Evolutionary conservation across 2,797 vertebrate genomes (phyloP), one percentile per base, ranked within the genome.

Genomic region (Diglossa cyanea): DNA sequence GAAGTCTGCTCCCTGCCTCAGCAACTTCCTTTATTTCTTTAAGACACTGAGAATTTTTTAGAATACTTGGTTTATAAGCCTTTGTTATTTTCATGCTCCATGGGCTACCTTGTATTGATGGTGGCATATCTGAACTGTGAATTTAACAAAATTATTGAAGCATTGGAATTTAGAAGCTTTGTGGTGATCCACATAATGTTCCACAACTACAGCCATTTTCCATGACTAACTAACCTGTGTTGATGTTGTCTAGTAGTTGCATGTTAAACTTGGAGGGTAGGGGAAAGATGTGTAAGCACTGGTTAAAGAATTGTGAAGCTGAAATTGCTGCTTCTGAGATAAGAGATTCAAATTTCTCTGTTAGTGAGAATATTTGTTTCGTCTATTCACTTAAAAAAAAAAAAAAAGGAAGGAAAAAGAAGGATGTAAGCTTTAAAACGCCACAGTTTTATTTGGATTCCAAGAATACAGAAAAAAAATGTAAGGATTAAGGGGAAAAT

Each of bases 401-500:
- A 31, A 31, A 31, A 28, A 14, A 71, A 57, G 35, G 10, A 86
- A 77, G 21, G 20, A 54, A 54, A 77, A 92, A 77, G 19, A 63
- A 17, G 21, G 30, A 88, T 39, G 25, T 45, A 77, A 65, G 44
- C 17, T 88, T 90, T 88, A 89, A 88, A 90, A 74, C 25, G 72
- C 62, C 20, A 1, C 17, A 68, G n/a, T 61, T 93, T 80, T 91
- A 45, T 88, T 93, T 93, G n/a, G 53, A 31, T 91, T 95, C 37
- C 65, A 90, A 40, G 72, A 90, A 85, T 63, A 54, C 16, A 72
- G 82, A 81, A 79, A 81, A 63, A 13, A 94, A 95, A 92, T 81
- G 11, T 31, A 87, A 85, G 72, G 92, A 94, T 91, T 95, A 94
- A 89, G 78, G 50, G 65, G 2, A 84, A 96, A 90, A 90, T 84